Evolutionary conservation across 2,888 invertebrate species (phyloP), one percentile per base, ranked within the genome.

Genomic region (Druceiella hillmani): DNA sequence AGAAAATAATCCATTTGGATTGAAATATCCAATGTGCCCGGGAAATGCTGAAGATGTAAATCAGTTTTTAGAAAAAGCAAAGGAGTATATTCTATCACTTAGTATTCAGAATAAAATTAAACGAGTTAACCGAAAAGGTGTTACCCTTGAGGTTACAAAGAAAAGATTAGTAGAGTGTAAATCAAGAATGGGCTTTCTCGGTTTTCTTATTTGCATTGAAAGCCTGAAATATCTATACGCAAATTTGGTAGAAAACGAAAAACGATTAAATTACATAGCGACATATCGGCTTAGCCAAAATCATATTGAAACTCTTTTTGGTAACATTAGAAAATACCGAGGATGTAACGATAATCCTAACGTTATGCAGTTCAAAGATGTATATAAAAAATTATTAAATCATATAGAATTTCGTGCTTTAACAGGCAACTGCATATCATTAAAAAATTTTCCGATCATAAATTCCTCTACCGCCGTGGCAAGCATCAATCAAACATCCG

Each of bases 361-460:
- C 32, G 17, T 26, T 16, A 10, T 7, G 10, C 34, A 40, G 10
- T 40, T 36, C 17, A 20, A 16, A 29, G 43, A 24, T n/a, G 17
- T 25, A 9, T 42, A 31, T 26, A 42, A 26, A 32, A 42, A 42
- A 26, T 17, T 27, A 4, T 24, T 39, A 32, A 4, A 14, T 3
- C 36, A 43, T 30, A 26, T 43, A 13, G 36, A 43, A 30, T 12
- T 40, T 16, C 20, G 32, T 9, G 39, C 38, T 13, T 36, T 38
- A 33, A 10, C 26, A 15, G 39, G 36, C 11, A 43, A 33, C 17
- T 28, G 34, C 15, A 28, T 17, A 52, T 31, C 15, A 52, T 61
- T 5, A 48, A 50, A 12, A 59, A 61, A 34, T 51, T n/a, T n/a
- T n/a, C n/a, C n/a, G n/a, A n/a, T n/a, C n/a, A n/a, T n/a, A n/a